A percentile compares a stretch with the other conserved stretches of the same genome.
phyloP scores from a whole-genome alignment of 1,140 invertebrate genomes.

The Periplaneta americana region DNA sequence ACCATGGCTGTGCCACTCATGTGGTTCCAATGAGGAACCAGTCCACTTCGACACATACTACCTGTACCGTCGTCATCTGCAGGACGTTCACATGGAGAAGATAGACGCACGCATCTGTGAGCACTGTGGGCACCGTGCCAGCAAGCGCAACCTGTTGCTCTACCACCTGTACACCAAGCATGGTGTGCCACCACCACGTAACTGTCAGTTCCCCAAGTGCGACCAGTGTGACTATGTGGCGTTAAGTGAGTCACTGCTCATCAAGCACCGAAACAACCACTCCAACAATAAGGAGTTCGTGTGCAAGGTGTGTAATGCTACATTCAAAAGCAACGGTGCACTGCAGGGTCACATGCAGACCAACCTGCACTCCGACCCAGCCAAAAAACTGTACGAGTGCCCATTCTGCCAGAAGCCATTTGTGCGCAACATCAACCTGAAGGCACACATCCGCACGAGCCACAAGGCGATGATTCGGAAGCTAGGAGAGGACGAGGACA shows the following conservation, averaged over 20 bases:
- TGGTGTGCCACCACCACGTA: slow-evolving; percentile 61
- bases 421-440: slow-evolving; percentile 54
- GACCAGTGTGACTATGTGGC: slow-evolving; percentile 68
- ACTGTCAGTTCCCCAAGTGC: slow-evolving; percentile 69
- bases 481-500: neutral
- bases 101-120: slow-evolving; percentile 76
- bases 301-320: slow-evolving; percentile 42
- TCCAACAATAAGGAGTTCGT: slow-evolving; percentile 29
- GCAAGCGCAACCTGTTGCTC: slow-evolving; percentile 66
- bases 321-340: slow-evolving; percentile 41
- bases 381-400: slow-evolving; percentile 49
- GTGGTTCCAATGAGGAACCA: slow-evolving; percentile 55
- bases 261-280: slow-evolving; percentile 46
- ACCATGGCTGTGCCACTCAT: slow-evolving; percentile 62
- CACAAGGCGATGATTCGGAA: slow-evolving; percentile 43
- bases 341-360: slow-evolving; percentile 48
- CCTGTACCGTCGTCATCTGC: slow-evolving; percentile 69
- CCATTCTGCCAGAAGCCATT: slow-evolving; percentile 62
- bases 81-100: slow-evolving; percentile 64
- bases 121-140: slow-evolving; percentile 73
- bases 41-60: slow-evolving; percentile 69
- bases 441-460: slow-evolving; percentile 55
- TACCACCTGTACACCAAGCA: slow-evolving; percentile 80
- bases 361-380: slow-evolving; percentile 46
- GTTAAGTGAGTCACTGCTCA: slow-evolving; percentile 56